phyloP scores from a whole-genome alignment of 2,113 vertebrate genomes.

The Crotalus helleri region DNA sequence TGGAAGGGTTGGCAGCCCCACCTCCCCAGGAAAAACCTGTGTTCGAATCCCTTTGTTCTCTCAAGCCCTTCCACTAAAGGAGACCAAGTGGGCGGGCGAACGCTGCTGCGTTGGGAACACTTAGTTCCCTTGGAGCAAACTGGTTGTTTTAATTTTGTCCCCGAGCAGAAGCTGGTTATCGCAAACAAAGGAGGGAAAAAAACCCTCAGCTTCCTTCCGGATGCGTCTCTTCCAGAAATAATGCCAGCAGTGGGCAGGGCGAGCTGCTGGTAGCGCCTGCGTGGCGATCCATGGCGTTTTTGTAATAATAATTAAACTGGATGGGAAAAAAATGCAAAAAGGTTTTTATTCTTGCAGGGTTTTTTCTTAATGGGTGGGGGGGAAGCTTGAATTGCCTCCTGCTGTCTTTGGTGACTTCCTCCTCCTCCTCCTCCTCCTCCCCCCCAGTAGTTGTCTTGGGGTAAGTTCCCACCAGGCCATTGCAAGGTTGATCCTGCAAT shows the following conservation, averaged over 20 bases:
- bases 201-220: constrained; percentile 56
- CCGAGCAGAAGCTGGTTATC: constrained; percentile 61
- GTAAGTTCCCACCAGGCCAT: not conserved
- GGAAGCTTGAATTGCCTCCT: not conserved
- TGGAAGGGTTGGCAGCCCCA: not conserved
- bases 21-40: constrained; percentile 8
- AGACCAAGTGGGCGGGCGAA: constrained; percentile 71
- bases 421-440: not conserved
- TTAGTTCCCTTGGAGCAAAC: constrained; percentile 57
- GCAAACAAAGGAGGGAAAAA: constrained; percentile 69
- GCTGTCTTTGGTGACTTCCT: not conserved
- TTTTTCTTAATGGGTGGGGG: not conserved
- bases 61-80: constrained; percentile 46
- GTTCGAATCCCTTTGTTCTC: constrained; percentile 55
- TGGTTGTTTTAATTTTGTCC: constrained; percentile 57
- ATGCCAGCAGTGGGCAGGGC: constrained; percentile 26
- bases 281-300: not conserved
- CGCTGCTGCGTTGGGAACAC: constrained; percentile 64
- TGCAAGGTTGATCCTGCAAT: constrained; percentile 29
- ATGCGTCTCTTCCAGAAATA: constrained; percentile 51
- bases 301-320: not conserved
- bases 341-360: not conserved
- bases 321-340: not conserved
- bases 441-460: not conserved
- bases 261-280: not conserved